Evolutionary conservation across 2,113 vertebrate genomes (phyloP).

Genomic region (Hiodon alosoides): DNA sequence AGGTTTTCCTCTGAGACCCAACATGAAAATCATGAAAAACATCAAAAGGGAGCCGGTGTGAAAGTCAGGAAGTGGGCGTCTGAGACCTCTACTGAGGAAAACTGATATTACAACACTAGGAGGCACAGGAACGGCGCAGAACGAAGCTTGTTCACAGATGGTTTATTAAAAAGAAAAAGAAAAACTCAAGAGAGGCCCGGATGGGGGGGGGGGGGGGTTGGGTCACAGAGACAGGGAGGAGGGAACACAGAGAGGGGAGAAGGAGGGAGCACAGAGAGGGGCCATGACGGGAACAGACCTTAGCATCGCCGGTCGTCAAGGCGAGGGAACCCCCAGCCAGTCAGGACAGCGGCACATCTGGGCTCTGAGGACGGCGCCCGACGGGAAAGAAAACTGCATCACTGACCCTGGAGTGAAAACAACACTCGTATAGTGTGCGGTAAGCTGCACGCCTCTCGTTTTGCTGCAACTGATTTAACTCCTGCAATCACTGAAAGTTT

Average conservation of each 20-base stretch:
- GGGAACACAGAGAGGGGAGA: constrained; percentile 15
- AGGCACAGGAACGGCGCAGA: background rate
- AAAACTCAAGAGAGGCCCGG: background rate
- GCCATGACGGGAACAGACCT: constrained; percentile 1
- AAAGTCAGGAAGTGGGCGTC: background rate
- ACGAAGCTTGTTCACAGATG: background rate
- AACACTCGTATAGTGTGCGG: too few relatives aligned
- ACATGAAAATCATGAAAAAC: too few relatives aligned
- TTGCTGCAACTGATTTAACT: too few relatives aligned
- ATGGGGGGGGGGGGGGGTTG: constrained; percentile 28
- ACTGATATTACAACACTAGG: background rate
- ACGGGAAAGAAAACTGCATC: too few relatives aligned
- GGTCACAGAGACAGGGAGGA: constrained; percentile 36
- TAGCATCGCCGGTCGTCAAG: constrained; percentile 25
- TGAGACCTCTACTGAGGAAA: too few relatives aligned
- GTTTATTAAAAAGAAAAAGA: background rate
- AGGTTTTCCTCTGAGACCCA: too few relatives aligned
- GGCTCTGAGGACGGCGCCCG: too few relatives aligned
- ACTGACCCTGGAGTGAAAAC: too few relatives aligned
- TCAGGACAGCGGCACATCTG: too few relatives aligned
- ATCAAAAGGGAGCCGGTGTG: background rate
- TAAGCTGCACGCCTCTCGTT: too few relatives aligned
- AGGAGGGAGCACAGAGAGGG: background rate
- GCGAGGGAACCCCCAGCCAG: background rate
- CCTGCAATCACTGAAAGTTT: too few relatives aligned